Base-by-base conservation (phyloP, 2,797 vertebrate species). In the Poeciliopsis presidionis region DNA sequence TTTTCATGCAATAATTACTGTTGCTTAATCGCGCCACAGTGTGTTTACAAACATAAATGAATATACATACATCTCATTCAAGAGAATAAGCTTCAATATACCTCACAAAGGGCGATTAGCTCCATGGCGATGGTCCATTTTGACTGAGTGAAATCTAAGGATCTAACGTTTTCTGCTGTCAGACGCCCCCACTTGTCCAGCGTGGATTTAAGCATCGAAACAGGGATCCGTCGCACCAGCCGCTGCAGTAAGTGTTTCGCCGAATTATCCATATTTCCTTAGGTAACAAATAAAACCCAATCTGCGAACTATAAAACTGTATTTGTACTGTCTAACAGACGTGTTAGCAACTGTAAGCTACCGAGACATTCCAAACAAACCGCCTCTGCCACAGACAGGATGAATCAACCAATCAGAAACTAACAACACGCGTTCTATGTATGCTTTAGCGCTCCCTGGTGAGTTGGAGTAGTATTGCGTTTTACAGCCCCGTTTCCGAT, bases 171-270 rank as follows among this genome's bases (percentile, higher is more conserved):
- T 0, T 47, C 76, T 70, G 84, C 84, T 0, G 96, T 94, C 25
- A 99, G 85, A 81, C 96, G 95, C 0, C 86, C 93, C 98, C 98
- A 99, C 1, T 91, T 89, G 11, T 93, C 89, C 59, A 99, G 84
- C 20, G 95, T 84, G 4, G 55, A n/a, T 79, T 85, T 82, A 0
- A 97, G 90, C 84, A 92, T 86, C 18, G 49, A 77, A 2, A 82
- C 73, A 13, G 96, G 96, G 25, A 97, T 96, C 92, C 93, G 96
- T 5, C 95, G 82, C 0, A 98, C 65, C 1, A 95, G 93, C 65
- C 95, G 96, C 74, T 94, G 95, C 76, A 98, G 86, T 33, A 97
- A 92, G 67, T 94, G 92, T 0, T 87, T 93, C 4, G 91, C n/a
- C 0, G 81, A 80, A 49, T 94, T 95, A 39, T 97, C 96, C 97